Evolutionary conservation across 2,888 invertebrate genomes (phyloP).

Genomic region (Clanis bilineata): DNA sequence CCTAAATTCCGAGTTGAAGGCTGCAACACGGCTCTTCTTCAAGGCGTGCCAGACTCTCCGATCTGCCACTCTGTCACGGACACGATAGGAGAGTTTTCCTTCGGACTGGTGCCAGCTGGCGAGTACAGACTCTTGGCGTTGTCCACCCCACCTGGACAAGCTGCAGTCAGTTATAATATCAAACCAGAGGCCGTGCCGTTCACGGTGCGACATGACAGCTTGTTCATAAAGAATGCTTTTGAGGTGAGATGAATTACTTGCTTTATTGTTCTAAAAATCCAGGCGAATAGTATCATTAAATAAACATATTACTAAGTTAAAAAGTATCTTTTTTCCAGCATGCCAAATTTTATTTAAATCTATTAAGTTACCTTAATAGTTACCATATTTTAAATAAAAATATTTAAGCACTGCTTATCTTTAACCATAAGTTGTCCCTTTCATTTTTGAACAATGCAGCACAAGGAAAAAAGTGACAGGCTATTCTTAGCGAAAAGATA

Average conservation of each 20-base stretch:
- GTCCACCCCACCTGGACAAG: constrained; percentile 74
- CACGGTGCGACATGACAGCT: constrained; percentile 85
- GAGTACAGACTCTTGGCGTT: constrained; percentile 87
- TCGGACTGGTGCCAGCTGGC: constrained; percentile 91
- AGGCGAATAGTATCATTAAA: no score
- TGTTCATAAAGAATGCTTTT: constrained; percentile 85
- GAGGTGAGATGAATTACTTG: constrained; percentile 77
- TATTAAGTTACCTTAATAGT: no score
- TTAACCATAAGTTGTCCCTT: no score
- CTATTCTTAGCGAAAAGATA: no score
- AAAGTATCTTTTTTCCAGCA: no score
- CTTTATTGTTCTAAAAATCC: neutral
- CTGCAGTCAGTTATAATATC: constrained; percentile 89
- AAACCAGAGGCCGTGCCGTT: constrained; percentile 87
- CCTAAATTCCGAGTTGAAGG: constrained; percentile 75
- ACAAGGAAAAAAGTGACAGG: no score
- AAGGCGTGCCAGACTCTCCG: constrained; percentile 82
- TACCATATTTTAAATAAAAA: no score
- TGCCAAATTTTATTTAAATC: no score
- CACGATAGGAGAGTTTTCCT: constrained; percentile 88
- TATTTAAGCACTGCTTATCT: no score
- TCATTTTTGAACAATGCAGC: no score
- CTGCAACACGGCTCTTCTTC: constrained; percentile 82
- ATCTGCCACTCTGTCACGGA: constrained; percentile 90
- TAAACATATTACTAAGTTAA: no score